Base-by-base conservation (phyloP, 2,113 vertebrate genomes). In the Eptesicus fuscus region DNA sequence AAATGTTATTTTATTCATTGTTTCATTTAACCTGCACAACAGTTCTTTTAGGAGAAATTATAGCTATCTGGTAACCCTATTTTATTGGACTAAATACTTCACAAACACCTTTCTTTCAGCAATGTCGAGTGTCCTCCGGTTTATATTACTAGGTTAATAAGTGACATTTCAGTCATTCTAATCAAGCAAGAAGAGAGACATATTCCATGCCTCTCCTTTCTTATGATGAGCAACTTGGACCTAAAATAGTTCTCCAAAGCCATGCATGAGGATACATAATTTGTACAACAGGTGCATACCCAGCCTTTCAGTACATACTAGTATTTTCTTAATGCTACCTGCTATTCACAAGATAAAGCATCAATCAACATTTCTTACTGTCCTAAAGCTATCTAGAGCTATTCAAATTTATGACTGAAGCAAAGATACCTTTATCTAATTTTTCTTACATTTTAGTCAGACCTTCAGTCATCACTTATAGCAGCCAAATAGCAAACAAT, bases 401-500 rank as follows among this genome's bases (percentile, higher is more conserved):
- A 23, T 65, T 70, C 32, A 71, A 84, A 71, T 35, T 40, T 61
- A 32, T 71, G 47, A 95, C 2, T 18, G 5, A 79, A 80, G 3
- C 35, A 79, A 78, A 49, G 11, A 25, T 84, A 83, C 82, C 61
- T 88, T 79, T 76, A 76, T 44, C 93, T 73, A 91, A 32, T 32
- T 88, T 90, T 20, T 11, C 25, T 88, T 71, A 23, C 4, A 56
- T 63, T 44, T 73, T 83, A 7, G 17, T 78, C 17, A 59, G 69
- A 65, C 4, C 10, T 73, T 88, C 23, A 23, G 2, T 82, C n/a
- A 73, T 47, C 20, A 59, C 7, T 76, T 90, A 44, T 7, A 61
- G 13, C 10, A 85, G 37, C 35, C 93, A 18, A 91, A 83, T 76
- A 70, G 63, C 56, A 90, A 59, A 59, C 13, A 74, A 30, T 74